phyloP scores from a whole-genome alignment of 2,113 vertebrate species.

The Strigops habroptila region DNA sequence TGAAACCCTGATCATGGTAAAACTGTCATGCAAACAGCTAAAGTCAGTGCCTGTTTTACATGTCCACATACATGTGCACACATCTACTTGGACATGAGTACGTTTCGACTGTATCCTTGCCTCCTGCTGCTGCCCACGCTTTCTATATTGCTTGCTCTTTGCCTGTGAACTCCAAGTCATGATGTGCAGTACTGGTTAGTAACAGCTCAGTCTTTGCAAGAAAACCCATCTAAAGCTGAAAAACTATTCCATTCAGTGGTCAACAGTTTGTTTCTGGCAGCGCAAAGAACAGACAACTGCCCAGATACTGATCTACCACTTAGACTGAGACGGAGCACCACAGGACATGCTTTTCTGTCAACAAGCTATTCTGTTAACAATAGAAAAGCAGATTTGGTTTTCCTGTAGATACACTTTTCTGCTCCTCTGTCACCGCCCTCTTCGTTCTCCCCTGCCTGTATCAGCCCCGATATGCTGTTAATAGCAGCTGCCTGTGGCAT shows the following conservation, averaged over 20 bases:
- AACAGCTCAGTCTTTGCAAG: neutral
- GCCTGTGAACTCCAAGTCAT: neutral
- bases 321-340: neutral
- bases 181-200: neutral
- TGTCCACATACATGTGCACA: neutral
- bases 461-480: neutral
- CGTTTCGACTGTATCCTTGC: neutral
- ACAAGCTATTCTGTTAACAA: neutral
- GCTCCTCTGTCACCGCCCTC: neutral
- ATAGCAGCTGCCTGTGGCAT: neutral
- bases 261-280: neutral
- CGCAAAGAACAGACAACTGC: neutral
- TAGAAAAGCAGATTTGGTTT: neutral
- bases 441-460: accelerated
- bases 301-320: neutral
- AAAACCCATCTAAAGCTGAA: neutral
- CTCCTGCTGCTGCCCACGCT: neutral
- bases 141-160: neutral
- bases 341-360: neutral
- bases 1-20: neutral
- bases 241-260: neutral
- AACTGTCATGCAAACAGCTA: neutral
- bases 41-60: neutral
- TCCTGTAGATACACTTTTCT: neutral
- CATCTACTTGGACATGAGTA: neutral